Percentiles rank a stretch among this genome's conserved stretches.
Conservation (phyloP, 2,113 vertebrate species). For the Redunca redunca region DNA sequence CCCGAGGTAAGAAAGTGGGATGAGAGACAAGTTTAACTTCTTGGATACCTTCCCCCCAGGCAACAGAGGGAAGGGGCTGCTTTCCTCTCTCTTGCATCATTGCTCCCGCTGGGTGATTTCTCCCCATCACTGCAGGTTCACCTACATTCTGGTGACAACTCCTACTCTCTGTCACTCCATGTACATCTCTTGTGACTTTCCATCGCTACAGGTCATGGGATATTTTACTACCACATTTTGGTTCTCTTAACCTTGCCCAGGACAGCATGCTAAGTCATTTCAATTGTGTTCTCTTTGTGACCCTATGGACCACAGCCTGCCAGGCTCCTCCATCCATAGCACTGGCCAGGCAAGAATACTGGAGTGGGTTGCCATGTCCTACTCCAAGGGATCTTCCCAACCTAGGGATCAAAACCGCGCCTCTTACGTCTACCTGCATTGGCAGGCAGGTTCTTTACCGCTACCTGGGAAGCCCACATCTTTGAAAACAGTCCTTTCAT, state of each 20-base stretch:
- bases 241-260: neutral
- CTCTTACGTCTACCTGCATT: neutral
- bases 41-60: neutral
- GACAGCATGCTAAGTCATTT: neutral
- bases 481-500: neutral
- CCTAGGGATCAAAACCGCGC: accelerated
- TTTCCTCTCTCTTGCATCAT: neutral
- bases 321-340: neutral
- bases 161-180: neutral
- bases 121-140: neutral
- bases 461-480: neutral
- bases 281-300: neutral
- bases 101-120: neutral
- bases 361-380: neutral
- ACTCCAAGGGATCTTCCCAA: neutral
- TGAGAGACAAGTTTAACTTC: neutral
- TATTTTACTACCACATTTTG: neutral
- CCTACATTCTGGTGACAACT: neutral
- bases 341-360: neutral
- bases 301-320: neutral
- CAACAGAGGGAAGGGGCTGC: neutral
- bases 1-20: neutral
- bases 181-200: neutral
- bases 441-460: neutral
- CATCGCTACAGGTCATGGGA: neutral